Evolutionary conservation across 64 coral and sea anemone genomes (phyloP).

Genomic region (Cladopsammia gracilis): DNA sequence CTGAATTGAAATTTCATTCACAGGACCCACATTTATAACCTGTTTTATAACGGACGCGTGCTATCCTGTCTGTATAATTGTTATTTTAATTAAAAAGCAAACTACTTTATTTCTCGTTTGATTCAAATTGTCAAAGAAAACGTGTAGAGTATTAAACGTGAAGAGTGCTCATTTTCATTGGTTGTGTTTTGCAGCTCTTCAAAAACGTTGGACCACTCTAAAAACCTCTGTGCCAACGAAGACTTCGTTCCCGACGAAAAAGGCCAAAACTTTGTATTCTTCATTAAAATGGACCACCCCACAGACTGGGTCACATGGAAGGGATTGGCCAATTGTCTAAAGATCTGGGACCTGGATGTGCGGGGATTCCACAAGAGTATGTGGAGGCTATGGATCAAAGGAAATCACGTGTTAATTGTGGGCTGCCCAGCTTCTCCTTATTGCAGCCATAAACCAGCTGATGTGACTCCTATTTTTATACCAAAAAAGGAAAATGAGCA

Average conservation of each 20-base stretch:
- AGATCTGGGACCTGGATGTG: constrained; percentile 93
- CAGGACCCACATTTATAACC: too few relatives aligned
- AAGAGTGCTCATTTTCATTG: background rate
- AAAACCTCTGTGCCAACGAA: constrained; percentile 44
- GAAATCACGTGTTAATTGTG: constrained; percentile 83
- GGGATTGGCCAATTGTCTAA: constrained; percentile 78
- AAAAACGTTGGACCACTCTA: constrained; percentile 50
- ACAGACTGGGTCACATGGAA: constrained; percentile 95
- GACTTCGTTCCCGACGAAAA: constrained; percentile 86
- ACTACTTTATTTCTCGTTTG: too few relatives aligned
- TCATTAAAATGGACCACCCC: constrained; percentile 81
- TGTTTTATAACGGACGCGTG: too few relatives aligned
- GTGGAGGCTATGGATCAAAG: constrained; percentile 93
- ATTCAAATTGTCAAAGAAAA: too few relatives aligned
- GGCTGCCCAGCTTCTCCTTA: constrained; percentile 84
- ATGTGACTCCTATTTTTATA: constrained; percentile 86
- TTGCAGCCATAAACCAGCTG: constrained; percentile 74
- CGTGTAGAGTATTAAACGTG: too few relatives aligned
- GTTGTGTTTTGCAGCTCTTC: constrained; percentile 49
- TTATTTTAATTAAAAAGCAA: too few relatives aligned
- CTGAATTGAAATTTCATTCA: too few relatives aligned
- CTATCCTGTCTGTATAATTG: too few relatives aligned
- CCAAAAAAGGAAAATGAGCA: constrained; percentile 64
- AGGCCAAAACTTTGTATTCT: constrained; percentile 91
- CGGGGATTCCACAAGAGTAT: constrained; percentile 93